Base-by-base conservation (phyloP, 2,888 invertebrate genomes). In the Sinohyriopsis cumingii region DNA sequence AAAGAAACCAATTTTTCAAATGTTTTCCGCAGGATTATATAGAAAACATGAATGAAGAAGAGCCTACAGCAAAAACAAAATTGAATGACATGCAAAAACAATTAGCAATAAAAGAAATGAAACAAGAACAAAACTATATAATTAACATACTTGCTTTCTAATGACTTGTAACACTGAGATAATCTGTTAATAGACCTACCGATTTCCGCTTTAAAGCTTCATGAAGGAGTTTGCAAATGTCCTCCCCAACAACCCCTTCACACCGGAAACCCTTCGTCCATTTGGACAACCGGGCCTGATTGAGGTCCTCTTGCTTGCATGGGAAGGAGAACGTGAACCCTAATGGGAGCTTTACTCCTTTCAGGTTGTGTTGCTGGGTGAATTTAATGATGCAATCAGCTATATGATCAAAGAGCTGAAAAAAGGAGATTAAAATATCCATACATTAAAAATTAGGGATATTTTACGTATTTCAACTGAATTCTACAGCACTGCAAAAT, bases 211-310 rank as follows among this genome's bases (percentile, higher is more conserved):
- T 93, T 76, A 98, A 95, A 18, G 98, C 96, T 75, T 95, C 95
- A 88, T 95, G 94, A 1, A 98, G 92, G 73, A 96, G 92, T 82
- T 93, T 93, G 6, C 97, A 97, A 18, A 98, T 96, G 88, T 98
- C 96, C 89, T 96, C 93, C n/a, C 94, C 94, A 45, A 96, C 95
- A 4, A 96, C 96, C 20, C 95, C 96, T 55, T 94, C 94, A 89
- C 97, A 97, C 79, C 95, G 95, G 91, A 98, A 98, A 9, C 97
- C 97, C 91, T 98, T 98, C 54, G 98, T 98, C 98, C 98, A 98
- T 65, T 94, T 93, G 83, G 95, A 95, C 63, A 98, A 92, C 59
- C 94, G 90, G 28, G 97, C 97, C 87, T 94, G 94, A 5, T 96
- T 96, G 28, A 98, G 92, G 1, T 97, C 96, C 82, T 94, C 91